A percentile compares a stretch with the other conserved stretches of the same genome.
Evolutionary conservation across 1,140 invertebrate genomes (phyloP).

Genomic region (Trichonephila clavata): DNA sequence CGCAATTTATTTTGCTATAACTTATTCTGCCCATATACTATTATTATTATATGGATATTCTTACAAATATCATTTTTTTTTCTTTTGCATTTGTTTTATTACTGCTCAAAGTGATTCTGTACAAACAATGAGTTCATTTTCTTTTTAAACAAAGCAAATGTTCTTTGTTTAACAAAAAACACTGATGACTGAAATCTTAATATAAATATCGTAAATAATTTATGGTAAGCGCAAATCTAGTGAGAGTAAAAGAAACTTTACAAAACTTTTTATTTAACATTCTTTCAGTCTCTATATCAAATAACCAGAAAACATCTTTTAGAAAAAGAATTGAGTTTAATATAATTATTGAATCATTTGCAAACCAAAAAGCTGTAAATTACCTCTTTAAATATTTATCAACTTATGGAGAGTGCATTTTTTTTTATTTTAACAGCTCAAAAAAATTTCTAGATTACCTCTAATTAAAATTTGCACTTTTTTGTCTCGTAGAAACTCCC

Average conservation of each 20-base stretch:
- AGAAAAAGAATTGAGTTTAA: neutral
- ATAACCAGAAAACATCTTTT: conserved; percentile 6
- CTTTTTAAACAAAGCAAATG: neutral
- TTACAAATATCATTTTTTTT: neutral
- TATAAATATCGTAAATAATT: conserved; percentile 35
- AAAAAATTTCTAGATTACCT: conserved; percentile 12
- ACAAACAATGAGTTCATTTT: neutral
- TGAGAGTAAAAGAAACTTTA: neutral
- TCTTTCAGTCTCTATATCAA: neutral
- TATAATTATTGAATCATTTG: conserved; percentile 23
- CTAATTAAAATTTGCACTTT: conserved; percentile 30
- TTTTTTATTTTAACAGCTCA: neutral
- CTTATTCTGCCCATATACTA: no score
- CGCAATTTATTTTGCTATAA: no score
- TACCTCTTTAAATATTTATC: conserved; percentile 41
- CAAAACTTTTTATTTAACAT: neutral
- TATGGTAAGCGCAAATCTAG: neutral
- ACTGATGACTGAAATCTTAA: neutral
- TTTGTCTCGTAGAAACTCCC: neutral
- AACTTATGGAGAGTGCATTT: neutral
- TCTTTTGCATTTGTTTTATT: neutral
- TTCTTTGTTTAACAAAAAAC: neutral
- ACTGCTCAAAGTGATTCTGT: neutral
- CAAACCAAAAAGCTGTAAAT: conserved; percentile 39
- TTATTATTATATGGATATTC: no score